Base-by-base conservation (phyloP, 2,888 invertebrate species). In the Chloromyia formosa region DNA sequence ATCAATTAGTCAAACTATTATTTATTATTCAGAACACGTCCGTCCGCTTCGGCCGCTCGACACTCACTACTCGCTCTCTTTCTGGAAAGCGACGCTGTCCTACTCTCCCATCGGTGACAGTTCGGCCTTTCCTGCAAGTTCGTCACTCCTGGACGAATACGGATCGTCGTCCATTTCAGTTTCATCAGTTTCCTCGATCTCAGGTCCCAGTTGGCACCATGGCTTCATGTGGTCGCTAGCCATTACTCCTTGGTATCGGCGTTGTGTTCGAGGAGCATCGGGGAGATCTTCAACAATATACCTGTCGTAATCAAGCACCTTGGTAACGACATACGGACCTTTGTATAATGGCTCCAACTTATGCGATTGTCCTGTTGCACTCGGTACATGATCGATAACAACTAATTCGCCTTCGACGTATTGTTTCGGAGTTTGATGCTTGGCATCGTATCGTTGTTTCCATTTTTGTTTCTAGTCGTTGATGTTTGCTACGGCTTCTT, bases 61-160 rank as follows among this genome's bases (percentile, higher is more conserved):
- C 45, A 45, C 45, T 45, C 7, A 45, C 45, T 45, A 45, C 45
- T 7, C 45, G 45, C n/a, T n/a, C n/a, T n/a, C n/a, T n/a, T n/a
- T n/a, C n/a, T n/a, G n/a, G n/a, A n/a, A n/a, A n/a, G n/a, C 45
- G 45, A 45, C 45, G 45, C 45, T 45, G 45, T 45, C 45, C 45
- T 45, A 45, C 45, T 45, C 45, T 45, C 9, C 45, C 45, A 45
- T 45, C 45, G 45, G 45, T 45, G 45, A 45, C 45, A 45, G 12
- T 45, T 45, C 45, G n/a, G n/a, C n/a, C n/a, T n/a, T n/a, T n/a
- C n/a, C n/a, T n/a, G n/a, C n/a, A n/a, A n/a, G n/a, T n/a, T n/a
- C n/a, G n/a, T n/a, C n/a, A n/a, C n/a, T n/a, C n/a, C n/a, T n/a
- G n/a, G n/a, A n/a, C n/a, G n/a, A n/a, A n/a, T n/a, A n/a, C n/a